These are phyloP conservation scores for Allygus modestus DNA, from an alignment of 2,888 invertebrate species.

Conservation along the genomic window DNA sequence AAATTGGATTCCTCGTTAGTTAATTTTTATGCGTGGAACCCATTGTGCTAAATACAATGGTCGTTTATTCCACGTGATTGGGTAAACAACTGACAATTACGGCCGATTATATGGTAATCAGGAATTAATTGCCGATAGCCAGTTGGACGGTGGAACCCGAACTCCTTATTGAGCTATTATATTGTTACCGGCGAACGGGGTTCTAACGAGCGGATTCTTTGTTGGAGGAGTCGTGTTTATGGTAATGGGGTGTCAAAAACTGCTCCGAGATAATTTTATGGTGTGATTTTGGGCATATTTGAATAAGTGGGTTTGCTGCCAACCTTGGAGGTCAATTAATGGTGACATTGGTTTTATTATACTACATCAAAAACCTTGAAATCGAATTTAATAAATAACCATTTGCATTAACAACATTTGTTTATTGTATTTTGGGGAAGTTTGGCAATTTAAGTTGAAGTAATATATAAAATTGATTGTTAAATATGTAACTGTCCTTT, in stretches of 20 bases:
- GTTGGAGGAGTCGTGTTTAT: background rate
- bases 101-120: slow-evolving; percentile 53
- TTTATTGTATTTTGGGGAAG: too few relatives aligned
- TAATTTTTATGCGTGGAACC: slow-evolving; percentile 53
- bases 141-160: background rate
- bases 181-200: background rate
- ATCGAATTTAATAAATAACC: too few relatives aligned
- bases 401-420: too few relatives aligned
- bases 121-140: slow-evolving; percentile 46
- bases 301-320: background rate
- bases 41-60: slow-evolving; percentile 58
- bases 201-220: background rate
- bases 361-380: too few relatives aligned
- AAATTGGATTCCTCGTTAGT: slow-evolving; percentile 56
- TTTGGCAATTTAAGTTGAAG: too few relatives aligned
- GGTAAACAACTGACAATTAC: slow-evolving; percentile 58
- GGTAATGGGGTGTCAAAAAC: background rate
- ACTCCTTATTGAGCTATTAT: slow-evolving; percentile 41
- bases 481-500: too few relatives aligned
- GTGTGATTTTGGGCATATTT: background rate
- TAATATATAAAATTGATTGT: too few relatives aligned
- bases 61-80: slow-evolving; percentile 55
- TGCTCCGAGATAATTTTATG: slow-evolving; percentile 6
- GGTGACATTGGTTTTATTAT: too few relatives aligned
- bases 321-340: too few relatives aligned